Base-by-base conservation (phyloP, 2,797 vertebrate genomes). In the Sebastes minor region DNA sequence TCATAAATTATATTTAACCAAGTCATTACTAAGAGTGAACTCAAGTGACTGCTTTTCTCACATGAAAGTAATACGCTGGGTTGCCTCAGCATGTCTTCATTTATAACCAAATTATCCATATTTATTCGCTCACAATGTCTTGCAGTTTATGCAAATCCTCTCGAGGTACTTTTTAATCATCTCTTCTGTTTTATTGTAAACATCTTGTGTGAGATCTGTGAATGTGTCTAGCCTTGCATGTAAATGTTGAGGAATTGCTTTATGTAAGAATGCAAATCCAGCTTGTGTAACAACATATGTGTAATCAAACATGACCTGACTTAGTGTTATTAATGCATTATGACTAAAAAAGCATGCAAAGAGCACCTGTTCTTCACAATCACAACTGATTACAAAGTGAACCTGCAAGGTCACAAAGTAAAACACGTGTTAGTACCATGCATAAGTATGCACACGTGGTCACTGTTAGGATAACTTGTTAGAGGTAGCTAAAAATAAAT, bases 1-100 rank as follows among this genome's bases (percentile, higher is more conserved):
- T 89, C 88, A 91, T 90, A 81, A 91, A 93, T 94, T 89, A 91
- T 93, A 88, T 92, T 94, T 85, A 87, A 82, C 80, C 49, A 55
- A 92, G 91, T 91, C 87, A 81, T 94, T 91, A 92, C 89, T 71
- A 49, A 71, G 23, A 73, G 22, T 85, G 89, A 87, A 85, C 72
- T 87, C 42, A 23, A 82, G 63, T 9, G 16, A 74, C 82, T 75
- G 76, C 79, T 82, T 83, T 61, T 78, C 81, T 84, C 83, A 56
- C 60, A 79, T 86, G 82, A 74, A 89, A 90, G 82, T 49, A 84
- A 85, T 78, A 52, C 10, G 4, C 71, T 16, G 60, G 25, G 32
- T 82, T 84, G 64, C 74, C 77, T 83, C 76, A 35, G 76, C 79
- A 56, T 63, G 73, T 87, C 88, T 90, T 86, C 68, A 89, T 90